Evolutionary conservation across 2,888 invertebrate genomes (phyloP).

Genomic region (Maniola hyperantus): DNA sequence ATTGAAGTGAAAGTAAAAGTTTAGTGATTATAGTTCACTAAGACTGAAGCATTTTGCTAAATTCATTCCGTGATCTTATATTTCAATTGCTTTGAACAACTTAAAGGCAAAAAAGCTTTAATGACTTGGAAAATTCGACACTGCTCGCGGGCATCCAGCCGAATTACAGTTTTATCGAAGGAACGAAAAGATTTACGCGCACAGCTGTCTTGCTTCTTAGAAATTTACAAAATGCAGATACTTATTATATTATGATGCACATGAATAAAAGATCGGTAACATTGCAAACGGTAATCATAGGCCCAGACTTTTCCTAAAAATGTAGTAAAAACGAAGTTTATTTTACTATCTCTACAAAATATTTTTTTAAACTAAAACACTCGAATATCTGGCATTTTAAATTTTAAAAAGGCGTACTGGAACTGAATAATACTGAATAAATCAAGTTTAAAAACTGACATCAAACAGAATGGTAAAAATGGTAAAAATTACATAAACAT

Average conservation of each 20-base stretch:
- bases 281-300: background rate
- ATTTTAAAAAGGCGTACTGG: background rate
- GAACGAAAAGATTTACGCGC: slow-evolving; percentile 50
- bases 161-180: slow-evolving; percentile 71
- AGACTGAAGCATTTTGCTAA: background rate
- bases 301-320: background rate
- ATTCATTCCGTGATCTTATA: slow-evolving; percentile 16
- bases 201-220: slow-evolving; percentile 42
- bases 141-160: slow-evolving; percentile 58
- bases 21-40: background rate
- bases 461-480: background rate
- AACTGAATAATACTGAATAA: background rate
- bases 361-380: background rate
- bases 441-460: background rate
- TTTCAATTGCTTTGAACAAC: slow-evolving; percentile 56
- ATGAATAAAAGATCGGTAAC: background rate
- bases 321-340: background rate
- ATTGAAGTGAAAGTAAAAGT: background rate
- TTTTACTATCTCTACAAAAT: too few species aligned
- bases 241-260: background rate
- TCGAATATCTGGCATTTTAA: background rate
- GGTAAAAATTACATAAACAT: background rate
- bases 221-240: slow-evolving; percentile 21
- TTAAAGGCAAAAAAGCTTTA: slow-evolving; percentile 61
- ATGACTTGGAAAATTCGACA: slow-evolving; percentile 78